phyloP scores from a whole-genome alignment of 2,113 vertebrate species.

The Hymenochirus boettgeri region DNA sequence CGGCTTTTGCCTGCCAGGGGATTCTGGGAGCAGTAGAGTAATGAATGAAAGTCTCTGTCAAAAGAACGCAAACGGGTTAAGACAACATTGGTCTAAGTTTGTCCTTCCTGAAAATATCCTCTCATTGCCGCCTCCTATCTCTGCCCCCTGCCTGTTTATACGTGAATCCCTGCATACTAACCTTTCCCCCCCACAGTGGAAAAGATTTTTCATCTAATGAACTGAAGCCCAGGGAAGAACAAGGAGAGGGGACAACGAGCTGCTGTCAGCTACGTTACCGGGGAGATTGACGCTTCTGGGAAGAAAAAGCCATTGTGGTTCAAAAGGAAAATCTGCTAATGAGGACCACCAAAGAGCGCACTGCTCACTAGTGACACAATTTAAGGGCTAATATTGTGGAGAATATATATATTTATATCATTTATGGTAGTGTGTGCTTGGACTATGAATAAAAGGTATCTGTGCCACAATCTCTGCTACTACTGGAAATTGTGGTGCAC shows the following conservation, averaged over 20 bases:
- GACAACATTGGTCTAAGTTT: conserved; percentile 4
- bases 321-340: conserved; percentile 39
- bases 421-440: too few relatives aligned
- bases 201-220: conserved; percentile 38
- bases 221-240: conserved; percentile 15
- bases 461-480: conserved; percentile 2
- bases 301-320: conserved; percentile 30
- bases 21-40: too few relatives aligned
- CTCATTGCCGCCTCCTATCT: neutral
- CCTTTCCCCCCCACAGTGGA: conserved; percentile 23
- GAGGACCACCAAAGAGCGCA: too few relatives aligned
- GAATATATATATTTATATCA: too few relatives aligned
- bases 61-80: neutral
- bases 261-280: conserved; percentile 20
- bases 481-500: too few relatives aligned
- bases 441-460: too few relatives aligned
- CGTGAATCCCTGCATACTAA: conserved; percentile 27
- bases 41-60: too few relatives aligned
- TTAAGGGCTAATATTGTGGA: too few relatives aligned
- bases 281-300: conserved; percentile 31
- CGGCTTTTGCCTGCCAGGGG: too few relatives aligned
- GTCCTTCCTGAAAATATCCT: neutral
- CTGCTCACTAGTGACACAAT: too few relatives aligned
- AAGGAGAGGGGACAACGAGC: conserved; percentile 22
- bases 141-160: neutral